These are phyloP conservation scores for Epizoanthus ramosus DNA, from an alignment of 92 coral and sea anemone genomes.

Conservation along the genomic window DNA sequence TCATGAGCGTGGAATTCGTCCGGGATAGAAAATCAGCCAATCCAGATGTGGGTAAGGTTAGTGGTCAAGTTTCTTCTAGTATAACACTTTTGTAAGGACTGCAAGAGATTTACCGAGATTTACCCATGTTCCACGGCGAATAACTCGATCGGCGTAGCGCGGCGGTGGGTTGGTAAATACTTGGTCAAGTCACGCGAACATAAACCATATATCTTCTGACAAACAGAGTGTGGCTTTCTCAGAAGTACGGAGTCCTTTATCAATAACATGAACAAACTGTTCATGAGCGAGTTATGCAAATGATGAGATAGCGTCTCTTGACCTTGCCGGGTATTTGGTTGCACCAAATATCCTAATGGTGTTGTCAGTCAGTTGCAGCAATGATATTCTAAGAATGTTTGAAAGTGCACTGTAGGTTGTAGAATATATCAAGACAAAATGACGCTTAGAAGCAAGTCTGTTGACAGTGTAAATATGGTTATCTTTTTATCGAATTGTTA, in stretches of 20 bases:
- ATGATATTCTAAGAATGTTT: no score
- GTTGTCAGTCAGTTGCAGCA: no score
- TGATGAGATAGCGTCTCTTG: conserved; percentile 2
- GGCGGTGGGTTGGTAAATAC: not conserved
- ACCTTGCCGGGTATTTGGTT: not conserved
- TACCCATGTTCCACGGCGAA: no score
- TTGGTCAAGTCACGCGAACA: not conserved
- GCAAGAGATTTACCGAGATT: not conserved
- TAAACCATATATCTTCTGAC: not conserved
- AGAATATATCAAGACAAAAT: no score
- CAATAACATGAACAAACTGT: not conserved
- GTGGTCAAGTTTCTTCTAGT: not conserved
- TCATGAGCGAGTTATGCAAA: not conserved
- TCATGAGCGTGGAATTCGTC: not conserved
- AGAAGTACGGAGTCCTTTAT: not conserved
- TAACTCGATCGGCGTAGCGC: no score
- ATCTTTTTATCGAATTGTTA: no score
- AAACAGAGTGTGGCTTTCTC: not conserved
- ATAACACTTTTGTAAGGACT: no score
- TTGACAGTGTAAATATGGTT: no score
- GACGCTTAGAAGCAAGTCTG: no score
- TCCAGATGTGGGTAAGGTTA: not conserved
- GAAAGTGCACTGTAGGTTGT: no score
- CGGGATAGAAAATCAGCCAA: not conserved
- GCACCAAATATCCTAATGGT: not conserved